These are phyloP conservation scores for Distichodus sexfasciatus DNA, from an alignment of 2,797 vertebrate genomes.

Conservation along the genomic window DNA sequence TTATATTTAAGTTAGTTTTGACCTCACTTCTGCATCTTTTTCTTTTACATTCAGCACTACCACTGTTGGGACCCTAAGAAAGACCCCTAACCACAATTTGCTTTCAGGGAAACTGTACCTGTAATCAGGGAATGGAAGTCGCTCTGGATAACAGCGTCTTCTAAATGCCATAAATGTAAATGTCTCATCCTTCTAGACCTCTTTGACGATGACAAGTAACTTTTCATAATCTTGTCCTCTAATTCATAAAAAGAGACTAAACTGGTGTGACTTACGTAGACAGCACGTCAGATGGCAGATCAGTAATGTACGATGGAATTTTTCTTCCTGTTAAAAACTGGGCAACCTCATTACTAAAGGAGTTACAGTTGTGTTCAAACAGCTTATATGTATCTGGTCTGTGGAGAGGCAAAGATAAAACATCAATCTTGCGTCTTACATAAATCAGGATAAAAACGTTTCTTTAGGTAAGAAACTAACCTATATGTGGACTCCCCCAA, in stretches of 20 bases:
- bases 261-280: constrained; percentile 86
- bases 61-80: too few species aligned
- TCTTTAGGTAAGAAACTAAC: constrained; percentile 44
- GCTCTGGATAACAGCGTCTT: too few species aligned
- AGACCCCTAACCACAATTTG: too few species aligned
- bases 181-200: too few species aligned
- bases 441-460: not conserved
- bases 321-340: constrained; percentile 93
- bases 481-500: constrained; percentile 85
- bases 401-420: constrained; percentile 4
- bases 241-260: not conserved
- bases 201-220: too few species aligned
- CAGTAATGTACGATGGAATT: constrained; percentile 96
- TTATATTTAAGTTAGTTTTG: too few species aligned
- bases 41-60: too few species aligned
- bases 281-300: constrained; percentile 94
- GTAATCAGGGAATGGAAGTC: too few species aligned
- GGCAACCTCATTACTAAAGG: constrained; percentile 95
- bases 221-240: too few species aligned
- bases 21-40: too few species aligned
- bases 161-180: too few species aligned
- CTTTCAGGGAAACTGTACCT: too few species aligned
- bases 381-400: constrained; percentile 91
- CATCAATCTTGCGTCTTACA: not conserved
- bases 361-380: constrained; percentile 98